A percentile compares a stretch with the other conserved stretches of the same genome.
These are phyloP conservation scores for Labrus mixtus DNA, from an alignment of 2,113 vertebrate genomes.

Conservation along the genomic window DNA sequence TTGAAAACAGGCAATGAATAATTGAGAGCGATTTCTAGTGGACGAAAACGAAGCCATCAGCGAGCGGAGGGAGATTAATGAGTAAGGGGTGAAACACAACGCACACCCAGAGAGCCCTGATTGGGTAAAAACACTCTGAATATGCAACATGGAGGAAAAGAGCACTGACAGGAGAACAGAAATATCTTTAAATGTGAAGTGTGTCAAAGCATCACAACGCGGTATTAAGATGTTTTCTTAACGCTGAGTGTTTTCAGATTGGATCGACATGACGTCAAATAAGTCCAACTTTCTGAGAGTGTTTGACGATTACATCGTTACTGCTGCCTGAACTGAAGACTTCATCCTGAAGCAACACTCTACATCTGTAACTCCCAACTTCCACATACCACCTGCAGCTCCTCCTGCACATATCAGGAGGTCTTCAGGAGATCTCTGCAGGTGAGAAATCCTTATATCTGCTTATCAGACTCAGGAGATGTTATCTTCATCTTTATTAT, in stretches of 20 bases:
- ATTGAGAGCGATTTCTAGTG: constrained; percentile 82
- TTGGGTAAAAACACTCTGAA: constrained; percentile 71
- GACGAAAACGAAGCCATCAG: constrained; percentile 78
- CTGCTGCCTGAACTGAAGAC: background rate
- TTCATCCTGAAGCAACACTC: constrained; percentile 2
- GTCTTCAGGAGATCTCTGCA: no score
- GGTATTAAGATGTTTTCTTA: constrained; percentile 47
- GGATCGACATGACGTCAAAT: constrained; percentile 31
- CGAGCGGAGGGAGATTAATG: constrained; percentile 79
- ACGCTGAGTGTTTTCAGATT: constrained; percentile 35
- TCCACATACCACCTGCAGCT: no score
- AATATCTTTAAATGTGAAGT: constrained; percentile 47
- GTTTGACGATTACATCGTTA: constrained; percentile 29
- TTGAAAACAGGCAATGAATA: constrained; percentile 84
- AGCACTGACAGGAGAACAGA: constrained; percentile 30
- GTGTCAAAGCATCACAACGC: constrained; percentile 55
- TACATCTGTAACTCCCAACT: background rate
- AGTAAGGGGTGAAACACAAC: constrained; percentile 67
- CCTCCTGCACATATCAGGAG: no score
- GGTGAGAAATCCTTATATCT: no score
- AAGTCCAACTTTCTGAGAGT: constrained; percentile 26
- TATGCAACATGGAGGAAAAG: constrained; percentile 54
- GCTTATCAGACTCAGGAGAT: no score
- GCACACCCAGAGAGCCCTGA: constrained; percentile 58
- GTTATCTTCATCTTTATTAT: background rate